Base-by-base conservation (phyloP, 2,797 vertebrate species). In the Anniella stebbinsi region DNA sequence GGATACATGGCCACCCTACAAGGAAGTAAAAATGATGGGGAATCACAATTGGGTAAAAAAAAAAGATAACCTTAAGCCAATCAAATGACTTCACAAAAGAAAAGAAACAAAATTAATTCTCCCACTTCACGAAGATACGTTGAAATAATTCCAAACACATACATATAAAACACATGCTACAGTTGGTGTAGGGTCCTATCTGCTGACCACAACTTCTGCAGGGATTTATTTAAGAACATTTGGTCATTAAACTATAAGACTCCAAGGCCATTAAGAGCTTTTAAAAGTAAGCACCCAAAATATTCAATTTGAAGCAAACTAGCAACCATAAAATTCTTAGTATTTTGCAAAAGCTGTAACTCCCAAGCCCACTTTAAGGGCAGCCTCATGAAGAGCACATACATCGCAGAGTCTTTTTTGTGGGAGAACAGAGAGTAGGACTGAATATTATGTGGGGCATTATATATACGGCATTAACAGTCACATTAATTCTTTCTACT, bases 391-490 rank as follows among this genome's bases (percentile, higher is more conserved):
- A 84, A 93, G 86, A 67, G 48, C 72, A 17, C 83, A 93, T 93
- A 84, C 60, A 66, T 18, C 13, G 1, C 3, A 21, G 36, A 80
- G 38, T 63, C 78, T 0, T 30, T n/a, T 84, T 89, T 91, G 92
- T 57, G 38, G 28, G 73, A 41, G 33, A 60, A n/a, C 81, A 92
- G 92, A 93, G 84, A 93, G 93, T 84, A 94, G 92, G 93, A 89
- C 80, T 80, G 67, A 89, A 67, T 86, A 72, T 87, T 93, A 48
- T 67, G 23, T 86, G 30, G 23, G 33, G 13, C 80, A 73, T 18
- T 38, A 69, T 84, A 60, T 92, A 91, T 82, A 33, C 89, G 90
- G 78, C 87, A 91, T 87, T 57, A 91, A 72, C 81, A 86, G 21
- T 94, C 90, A 73, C 83, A 94, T 92, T 94, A 94, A 87, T 95